phyloP scores from a whole-genome alignment of 2,797 vertebrate species.

The Toxotes lorentzi region DNA sequence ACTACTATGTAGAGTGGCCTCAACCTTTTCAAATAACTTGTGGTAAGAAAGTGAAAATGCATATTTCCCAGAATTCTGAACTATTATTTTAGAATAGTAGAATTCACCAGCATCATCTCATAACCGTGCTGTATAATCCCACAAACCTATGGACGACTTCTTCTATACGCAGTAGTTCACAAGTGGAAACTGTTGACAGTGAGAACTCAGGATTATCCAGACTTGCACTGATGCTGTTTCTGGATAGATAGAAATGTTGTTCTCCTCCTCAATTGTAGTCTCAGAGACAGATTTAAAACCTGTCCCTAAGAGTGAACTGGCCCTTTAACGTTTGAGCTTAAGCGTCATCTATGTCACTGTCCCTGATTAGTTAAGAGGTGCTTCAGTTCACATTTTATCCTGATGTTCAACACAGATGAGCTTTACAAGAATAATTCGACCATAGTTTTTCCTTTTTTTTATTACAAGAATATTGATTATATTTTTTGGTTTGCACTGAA shows the following conservation, averaged over 20 bases:
- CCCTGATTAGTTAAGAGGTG: background rate
- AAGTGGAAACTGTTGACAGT: background rate
- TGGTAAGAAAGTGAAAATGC: background rate
- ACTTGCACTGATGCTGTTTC: background rate
- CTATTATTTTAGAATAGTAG: background rate
- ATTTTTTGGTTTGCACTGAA: constrained; percentile 81
- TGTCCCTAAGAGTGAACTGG: background rate
- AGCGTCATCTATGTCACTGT: background rate
- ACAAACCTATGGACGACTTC: background rate
- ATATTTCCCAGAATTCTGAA: background rate
- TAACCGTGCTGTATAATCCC: background rate
- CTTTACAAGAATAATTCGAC: constrained; percentile 29
- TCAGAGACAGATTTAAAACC: background rate
- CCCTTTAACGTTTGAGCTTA: background rate
- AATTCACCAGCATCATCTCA: background rate
- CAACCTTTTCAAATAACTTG: background rate
- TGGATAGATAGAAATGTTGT: background rate
- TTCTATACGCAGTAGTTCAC: background rate
- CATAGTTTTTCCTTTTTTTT: constrained; percentile 70
- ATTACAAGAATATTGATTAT: constrained; percentile 88
- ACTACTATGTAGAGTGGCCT: background rate
- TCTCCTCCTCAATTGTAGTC: background rate
- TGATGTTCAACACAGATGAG: background rate
- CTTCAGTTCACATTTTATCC: background rate
- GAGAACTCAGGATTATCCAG: background rate